These are phyloP conservation scores for Zalophus californianus DNA, from an alignment of 2,797 vertebrate genomes.

Conservation along the genomic window DNA sequence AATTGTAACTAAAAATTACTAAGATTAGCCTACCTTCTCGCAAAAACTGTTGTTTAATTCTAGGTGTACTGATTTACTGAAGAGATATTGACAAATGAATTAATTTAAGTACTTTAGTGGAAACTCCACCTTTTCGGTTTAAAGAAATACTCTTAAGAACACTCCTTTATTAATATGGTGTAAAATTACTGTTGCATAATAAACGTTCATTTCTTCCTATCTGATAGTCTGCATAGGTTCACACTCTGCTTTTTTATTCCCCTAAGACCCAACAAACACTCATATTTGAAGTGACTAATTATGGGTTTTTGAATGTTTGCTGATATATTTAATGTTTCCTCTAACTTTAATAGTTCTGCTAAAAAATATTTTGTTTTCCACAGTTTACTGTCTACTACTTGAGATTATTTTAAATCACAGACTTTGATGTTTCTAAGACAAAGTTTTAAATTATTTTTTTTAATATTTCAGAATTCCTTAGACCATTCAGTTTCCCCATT, in stretches of 20 bases:
- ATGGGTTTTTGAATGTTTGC: conserved; percentile 78
- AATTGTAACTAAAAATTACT: conserved; percentile 83
- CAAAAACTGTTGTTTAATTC: conserved; percentile 88
- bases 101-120: conserved; percentile 89
- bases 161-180: conserved; percentile 79
- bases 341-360: conserved; percentile 81
- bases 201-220: conserved; percentile 64
- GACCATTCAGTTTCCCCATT: conserved; percentile 81
- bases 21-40: conserved; percentile 85
- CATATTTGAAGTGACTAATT: conserved; percentile 82
- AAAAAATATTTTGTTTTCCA: conserved; percentile 87
- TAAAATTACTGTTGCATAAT: conserved; percentile 76
- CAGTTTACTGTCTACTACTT: conserved; percentile 87
- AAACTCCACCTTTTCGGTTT: conserved; percentile 85
- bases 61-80: conserved; percentile 89
- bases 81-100: conserved; percentile 89
- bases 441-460: conserved; percentile 86
- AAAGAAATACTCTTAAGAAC: conserved; percentile 82
- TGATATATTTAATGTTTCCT: conserved; percentile 82
- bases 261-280: conserved; percentile 62
- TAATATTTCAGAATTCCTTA: conserved; percentile 86
- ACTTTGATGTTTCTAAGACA: conserved; percentile 82
- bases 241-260: neutral
- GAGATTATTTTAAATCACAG: conserved; percentile 88
- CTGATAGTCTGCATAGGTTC: conserved; percentile 61